Percentiles rank a stretch among this genome's conserved stretches.
Evolutionary conservation across 2,888 invertebrate genomes (phyloP).

Genomic region (Pyrrhosoma nymphula): DNA sequence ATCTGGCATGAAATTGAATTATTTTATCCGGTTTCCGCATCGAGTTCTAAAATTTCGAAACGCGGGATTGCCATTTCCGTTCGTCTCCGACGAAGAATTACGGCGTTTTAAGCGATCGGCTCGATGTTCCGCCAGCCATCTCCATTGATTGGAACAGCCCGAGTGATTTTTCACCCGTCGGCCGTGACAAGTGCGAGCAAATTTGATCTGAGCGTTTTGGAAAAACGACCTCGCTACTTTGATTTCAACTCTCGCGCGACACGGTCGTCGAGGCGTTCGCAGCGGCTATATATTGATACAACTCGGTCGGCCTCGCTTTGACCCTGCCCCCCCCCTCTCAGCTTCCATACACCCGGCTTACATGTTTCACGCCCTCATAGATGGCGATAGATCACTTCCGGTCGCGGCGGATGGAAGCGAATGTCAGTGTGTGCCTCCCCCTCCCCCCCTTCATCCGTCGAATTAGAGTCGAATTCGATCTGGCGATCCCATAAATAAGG

Average conservation of each 20-base stretch:
- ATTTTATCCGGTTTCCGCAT: too few relatives aligned
- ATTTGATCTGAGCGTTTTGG: background rate
- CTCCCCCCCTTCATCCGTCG: background rate
- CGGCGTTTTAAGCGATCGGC: background rate
- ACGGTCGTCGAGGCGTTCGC: background rate
- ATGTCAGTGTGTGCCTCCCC: background rate
- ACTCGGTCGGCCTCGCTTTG: background rate
- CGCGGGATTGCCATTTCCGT: too few relatives aligned
- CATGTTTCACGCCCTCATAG: conserved; percentile 21
- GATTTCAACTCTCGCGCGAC: background rate
- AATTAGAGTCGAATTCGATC: conserved; percentile 59
- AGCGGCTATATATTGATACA: background rate
- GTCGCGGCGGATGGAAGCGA: conserved; percentile 16
- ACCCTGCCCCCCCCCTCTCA: background rate
- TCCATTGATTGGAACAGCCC: background rate
- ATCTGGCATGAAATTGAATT: too few relatives aligned
- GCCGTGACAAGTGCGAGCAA: background rate
- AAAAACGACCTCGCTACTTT: background rate
- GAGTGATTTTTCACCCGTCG: background rate
- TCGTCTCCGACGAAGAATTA: background rate
- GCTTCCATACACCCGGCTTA: background rate
- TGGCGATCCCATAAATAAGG: conserved; percentile 51
- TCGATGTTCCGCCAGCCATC: background rate
- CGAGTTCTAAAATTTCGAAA: too few relatives aligned
- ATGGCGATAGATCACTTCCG: conserved; percentile 59